Percentiles rank a stretch among this genome's conserved stretches.
Evolutionary conservation across 2,888 invertebrate species (phyloP).

Genomic region (Galeruca laticollis): DNA sequence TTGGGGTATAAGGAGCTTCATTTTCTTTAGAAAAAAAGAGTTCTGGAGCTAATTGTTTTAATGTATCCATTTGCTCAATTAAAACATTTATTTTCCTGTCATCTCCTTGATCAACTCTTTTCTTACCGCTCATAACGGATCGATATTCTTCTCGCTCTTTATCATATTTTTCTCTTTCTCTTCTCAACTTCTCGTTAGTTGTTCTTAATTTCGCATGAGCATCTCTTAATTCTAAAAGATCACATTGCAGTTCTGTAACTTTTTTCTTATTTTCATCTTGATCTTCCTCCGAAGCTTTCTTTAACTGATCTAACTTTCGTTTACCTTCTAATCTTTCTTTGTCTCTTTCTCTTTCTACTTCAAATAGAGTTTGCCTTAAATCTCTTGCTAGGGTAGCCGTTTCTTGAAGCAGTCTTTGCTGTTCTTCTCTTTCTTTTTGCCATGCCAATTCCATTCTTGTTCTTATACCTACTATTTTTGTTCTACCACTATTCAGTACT

Average conservation of each 20-base stretch:
- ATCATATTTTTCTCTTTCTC: slow-evolving; percentile 89
- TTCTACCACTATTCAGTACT: slow-evolving; percentile 83
- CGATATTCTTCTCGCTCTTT: slow-evolving; percentile 78
- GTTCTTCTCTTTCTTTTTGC: slow-evolving; percentile 94
- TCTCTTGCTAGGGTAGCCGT: slow-evolving; percentile 91
- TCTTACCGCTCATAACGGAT: slow-evolving; percentile 67
- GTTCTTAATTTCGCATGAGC: slow-evolving; percentile 92
- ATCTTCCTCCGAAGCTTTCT: slow-evolving; percentile 88
- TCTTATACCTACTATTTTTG: slow-evolving; percentile 86
- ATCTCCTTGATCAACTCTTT: slow-evolving; percentile 74
- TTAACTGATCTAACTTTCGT: slow-evolving; percentile 85
- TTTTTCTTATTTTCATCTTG: slow-evolving; percentile 90
- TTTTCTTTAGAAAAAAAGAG: slow-evolving; percentile 69
- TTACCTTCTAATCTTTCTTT: slow-evolving; percentile 90
- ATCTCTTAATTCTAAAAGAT: slow-evolving; percentile 87
- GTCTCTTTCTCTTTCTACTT: slow-evolving; percentile 90
- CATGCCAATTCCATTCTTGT: slow-evolving; percentile 92
- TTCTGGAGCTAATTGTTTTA: slow-evolving; percentile 83
- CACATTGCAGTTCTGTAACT: slow-evolving; percentile 85
- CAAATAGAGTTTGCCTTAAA: slow-evolving; percentile 87
- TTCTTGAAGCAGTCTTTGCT: slow-evolving; percentile 89
- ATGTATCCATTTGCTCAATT: slow-evolving; percentile 79
- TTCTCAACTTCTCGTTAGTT: slow-evolving; percentile 88
- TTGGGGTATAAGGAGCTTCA: slow-evolving; percentile 72
- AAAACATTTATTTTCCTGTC: slow-evolving; percentile 79